Base-by-base conservation (phyloP, 2,888 invertebrate genomes). In the Plemyria rubiginata region DNA sequence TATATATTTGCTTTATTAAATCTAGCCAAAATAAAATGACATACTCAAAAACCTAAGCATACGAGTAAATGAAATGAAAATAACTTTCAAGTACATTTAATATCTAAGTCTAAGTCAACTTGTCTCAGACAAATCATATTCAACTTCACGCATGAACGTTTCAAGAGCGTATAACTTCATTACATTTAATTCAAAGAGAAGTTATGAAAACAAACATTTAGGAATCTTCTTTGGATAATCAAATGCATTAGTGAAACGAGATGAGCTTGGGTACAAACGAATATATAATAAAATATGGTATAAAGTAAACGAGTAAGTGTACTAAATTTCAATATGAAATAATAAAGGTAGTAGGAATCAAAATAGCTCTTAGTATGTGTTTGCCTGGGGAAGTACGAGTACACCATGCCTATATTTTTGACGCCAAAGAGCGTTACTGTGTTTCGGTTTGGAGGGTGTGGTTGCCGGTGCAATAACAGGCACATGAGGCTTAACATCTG, bases 81-180 rank as follows among this genome's bases (percentile, higher is more conserved):
- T 46, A 6, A 54, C 51, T 57, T 57, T 50, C 28, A 53, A 48
- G 29, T 16, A 46, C 38, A 40, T n/a, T 52, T 63, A n/a, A 60
- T 41, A 56, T 62, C 46, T 52, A 59, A 48, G 40, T 55, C 40
- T 16, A 53, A 57, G 49, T 15, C 43, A 54, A 55, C 28, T 48
- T 54, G 43, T 45, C 59, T 41, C 49, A 54, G 49, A 49, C 62
- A 66, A 66, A 66, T 66, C 61, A 57, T 58, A 57, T 68, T 62
- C 57, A 64, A 59, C 61, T 57, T 62, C 32, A 64, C 66, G 66
- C 64, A 60, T 60, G 64, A 68, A 55, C 51, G 58, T 62, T 62
- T 62, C 62, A 45, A 64, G 52, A 60, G 57, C 54, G 54, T 62
- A 70, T 62, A 70, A 70, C 68, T 68, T 67, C 60, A 46, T 43